Conservation (phyloP, 2,113 vertebrate species). For the Boulengerochromis microlepis region DNA sequence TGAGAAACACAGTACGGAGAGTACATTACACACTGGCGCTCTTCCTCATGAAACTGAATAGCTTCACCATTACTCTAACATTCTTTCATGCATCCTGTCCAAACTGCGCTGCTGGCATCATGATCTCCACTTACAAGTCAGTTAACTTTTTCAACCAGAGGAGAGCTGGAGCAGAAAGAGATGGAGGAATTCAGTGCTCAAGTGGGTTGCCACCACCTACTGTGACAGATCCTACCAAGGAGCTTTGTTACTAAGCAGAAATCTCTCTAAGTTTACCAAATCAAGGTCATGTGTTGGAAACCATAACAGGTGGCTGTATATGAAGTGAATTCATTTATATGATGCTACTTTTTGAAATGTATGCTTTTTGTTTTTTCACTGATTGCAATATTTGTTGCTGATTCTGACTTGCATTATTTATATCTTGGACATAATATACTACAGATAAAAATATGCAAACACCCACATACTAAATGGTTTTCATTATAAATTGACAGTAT, state of each 20-base stretch:
- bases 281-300: background rate
- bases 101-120: background rate
- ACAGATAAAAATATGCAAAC: background rate
- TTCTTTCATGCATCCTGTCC: background rate
- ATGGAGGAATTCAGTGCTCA: background rate
- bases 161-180: constrained; percentile 1
- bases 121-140: background rate
- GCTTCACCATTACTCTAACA: background rate
- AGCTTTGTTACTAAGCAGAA: background rate
- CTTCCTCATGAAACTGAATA: background rate
- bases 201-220: background rate
- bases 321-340: background rate
- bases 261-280: background rate
- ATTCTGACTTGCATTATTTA: background rate
- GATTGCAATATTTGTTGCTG: background rate
- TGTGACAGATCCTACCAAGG: constrained; percentile 7
- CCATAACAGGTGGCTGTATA: background rate
- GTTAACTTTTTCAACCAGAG: constrained; percentile 17
- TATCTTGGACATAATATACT: background rate
- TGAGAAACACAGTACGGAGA: background rate
- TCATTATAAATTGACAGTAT: background rate
- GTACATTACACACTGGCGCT: background rate
- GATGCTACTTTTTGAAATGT: background rate
- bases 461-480: background rate
- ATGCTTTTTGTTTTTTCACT: background rate